These are phyloP conservation scores for Sebastes diaconus DNA, from an alignment of 2,797 vertebrate genomes.

Conservation along the genomic window DNA sequence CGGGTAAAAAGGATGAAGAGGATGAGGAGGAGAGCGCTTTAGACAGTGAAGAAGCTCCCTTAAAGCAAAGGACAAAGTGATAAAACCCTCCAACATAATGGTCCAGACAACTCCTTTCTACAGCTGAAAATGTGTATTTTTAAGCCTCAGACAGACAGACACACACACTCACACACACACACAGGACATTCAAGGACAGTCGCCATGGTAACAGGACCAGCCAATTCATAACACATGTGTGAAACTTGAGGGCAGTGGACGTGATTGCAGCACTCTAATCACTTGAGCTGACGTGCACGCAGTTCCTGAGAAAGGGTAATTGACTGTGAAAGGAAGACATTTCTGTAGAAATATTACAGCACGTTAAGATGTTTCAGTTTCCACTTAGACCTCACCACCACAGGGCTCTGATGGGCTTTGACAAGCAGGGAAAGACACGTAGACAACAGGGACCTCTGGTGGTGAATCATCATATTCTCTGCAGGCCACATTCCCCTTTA, in stretches of 20 bases:
- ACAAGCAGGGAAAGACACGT: background rate
- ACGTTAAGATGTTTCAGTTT: background rate
- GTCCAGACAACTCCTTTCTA: conserved; percentile 18
- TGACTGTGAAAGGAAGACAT: background rate
- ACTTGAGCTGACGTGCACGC: conserved; percentile 7
- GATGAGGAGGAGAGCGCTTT: conserved; percentile 1
- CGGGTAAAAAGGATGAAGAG: background rate
- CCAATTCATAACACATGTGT: conserved; percentile 35
- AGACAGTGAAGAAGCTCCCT: conserved; percentile 25
- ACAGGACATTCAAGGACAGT: conserved; percentile 59
- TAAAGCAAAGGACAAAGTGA: conserved; percentile 10
- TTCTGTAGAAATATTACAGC: background rate
- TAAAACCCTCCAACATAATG: conserved; percentile 32
- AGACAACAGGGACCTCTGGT: conserved; percentile 59
- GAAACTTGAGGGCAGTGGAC: conserved; percentile 44
- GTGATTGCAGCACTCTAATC: conserved; percentile 49
- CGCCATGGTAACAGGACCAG: conserved; percentile 64
- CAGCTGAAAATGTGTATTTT: conserved; percentile 19
- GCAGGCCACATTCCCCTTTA: background rate
- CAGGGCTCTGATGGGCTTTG: background rate
- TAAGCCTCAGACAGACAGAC: conserved; percentile 11
- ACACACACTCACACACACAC: conserved; percentile 4
- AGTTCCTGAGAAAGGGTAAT: background rate
- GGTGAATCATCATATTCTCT: conserved; percentile 3
- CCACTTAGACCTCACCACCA: background rate